These are phyloP conservation scores for Acleris holmiana DNA, from an alignment of 2,888 invertebrate genomes.

Conservation along the genomic window DNA sequence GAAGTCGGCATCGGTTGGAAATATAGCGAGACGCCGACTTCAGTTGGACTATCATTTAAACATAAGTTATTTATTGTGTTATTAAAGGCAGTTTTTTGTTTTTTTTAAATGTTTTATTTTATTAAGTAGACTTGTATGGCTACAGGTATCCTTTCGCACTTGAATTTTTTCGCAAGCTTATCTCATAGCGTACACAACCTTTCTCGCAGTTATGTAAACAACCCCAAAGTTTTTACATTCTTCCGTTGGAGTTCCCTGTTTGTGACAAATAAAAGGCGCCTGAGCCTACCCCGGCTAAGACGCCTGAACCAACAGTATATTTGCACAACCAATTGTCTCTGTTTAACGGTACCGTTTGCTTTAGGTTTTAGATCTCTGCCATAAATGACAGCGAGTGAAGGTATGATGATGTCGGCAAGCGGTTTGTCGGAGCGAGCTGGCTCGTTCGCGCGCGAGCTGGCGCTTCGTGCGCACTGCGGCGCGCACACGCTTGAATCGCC, in stretches of 20 bases:
- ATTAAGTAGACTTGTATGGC: no score
- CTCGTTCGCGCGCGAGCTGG: neutral
- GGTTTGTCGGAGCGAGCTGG: conserved; percentile 25
- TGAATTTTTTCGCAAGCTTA: conserved; percentile 22
- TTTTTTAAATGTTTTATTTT: no score
- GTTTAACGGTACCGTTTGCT: conserved; percentile 56
- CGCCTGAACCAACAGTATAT: conserved; percentile 42
- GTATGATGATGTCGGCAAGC: conserved; percentile 52
- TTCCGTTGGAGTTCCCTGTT: conserved; percentile 41
- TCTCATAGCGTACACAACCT: conserved; percentile 21
- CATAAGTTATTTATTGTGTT: no score
- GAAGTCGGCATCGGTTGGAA: no score
- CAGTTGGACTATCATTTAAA: no score
- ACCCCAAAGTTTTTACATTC: conserved; percentile 40
- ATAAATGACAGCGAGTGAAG: conserved; percentile 60
- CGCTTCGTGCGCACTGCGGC: conserved; percentile 13
- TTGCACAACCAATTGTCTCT: conserved; percentile 58
- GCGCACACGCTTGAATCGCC: conserved; percentile 23
- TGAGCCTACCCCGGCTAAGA: conserved; percentile 10
- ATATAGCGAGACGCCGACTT: no score
- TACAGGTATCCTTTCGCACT: conserved; percentile 1
- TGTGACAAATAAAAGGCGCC: conserved; percentile 26
- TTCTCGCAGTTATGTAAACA: conserved; percentile 36
- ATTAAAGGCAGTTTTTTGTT: no score
- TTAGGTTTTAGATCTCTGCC: conserved; percentile 58